Conservation (phyloP, 1,140 invertebrate genomes). For the Dolichoris vasculosae region DNA sequence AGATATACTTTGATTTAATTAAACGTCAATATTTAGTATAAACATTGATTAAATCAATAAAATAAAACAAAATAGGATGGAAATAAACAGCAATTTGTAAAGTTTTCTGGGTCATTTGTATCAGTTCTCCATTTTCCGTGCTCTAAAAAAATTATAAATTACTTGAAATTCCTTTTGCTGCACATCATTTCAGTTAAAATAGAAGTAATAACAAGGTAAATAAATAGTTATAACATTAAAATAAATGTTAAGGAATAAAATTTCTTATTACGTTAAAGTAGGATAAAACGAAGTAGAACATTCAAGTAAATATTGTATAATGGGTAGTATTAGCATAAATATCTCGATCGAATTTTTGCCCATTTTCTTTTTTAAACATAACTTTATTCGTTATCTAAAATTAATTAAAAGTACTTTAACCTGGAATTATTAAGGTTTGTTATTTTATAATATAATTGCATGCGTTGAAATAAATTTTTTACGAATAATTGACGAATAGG, state of each 20-base stretch:
- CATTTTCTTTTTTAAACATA: no score
- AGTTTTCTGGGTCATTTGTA: background rate
- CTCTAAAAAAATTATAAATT: background rate
- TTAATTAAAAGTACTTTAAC: no score
- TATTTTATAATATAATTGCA: no score
- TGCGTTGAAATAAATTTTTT: no score
- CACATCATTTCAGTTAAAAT: background rate
- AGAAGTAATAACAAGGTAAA: background rate
- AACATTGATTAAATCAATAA: background rate
- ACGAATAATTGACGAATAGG: no score
- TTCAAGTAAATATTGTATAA: constrained; percentile 6
- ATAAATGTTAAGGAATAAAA: background rate
- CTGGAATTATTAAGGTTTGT: no score
- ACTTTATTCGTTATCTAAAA: no score
- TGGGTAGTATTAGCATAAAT: no score
- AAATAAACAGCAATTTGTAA: background rate
- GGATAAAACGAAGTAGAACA: background rate
- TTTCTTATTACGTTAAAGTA: background rate
- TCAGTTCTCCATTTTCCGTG: background rate
- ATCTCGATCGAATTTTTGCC: background rate
- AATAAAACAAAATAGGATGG: background rate
- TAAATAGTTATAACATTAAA: background rate
- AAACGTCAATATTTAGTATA: no score
- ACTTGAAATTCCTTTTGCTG: background rate
- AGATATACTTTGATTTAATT: no score